Percentiles rank a stretch among this genome's conserved stretches.
phyloP scores from a whole-genome alignment of 2,113 vertebrate genomes.

The Tautogolabrus adspersus region DNA sequence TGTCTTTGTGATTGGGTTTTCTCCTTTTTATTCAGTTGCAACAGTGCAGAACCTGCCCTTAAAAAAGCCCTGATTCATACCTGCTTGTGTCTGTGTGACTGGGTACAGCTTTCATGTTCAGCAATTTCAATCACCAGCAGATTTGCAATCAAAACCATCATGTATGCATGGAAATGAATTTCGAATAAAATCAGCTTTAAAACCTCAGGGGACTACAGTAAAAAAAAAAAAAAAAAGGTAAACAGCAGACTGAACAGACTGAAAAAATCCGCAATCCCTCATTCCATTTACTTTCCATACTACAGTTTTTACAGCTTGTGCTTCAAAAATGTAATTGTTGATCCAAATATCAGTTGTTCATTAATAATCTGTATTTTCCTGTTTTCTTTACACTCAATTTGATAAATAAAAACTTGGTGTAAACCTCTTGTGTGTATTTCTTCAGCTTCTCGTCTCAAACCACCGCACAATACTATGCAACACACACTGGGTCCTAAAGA shows the following conservation, averaged over 20 bases:
- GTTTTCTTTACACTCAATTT: too few species aligned
- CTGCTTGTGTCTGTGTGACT: neutral
- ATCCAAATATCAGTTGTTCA: neutral
- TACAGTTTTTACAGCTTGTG: neutral
- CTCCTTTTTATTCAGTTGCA: conserved; percentile 31
- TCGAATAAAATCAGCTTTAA: conserved; percentile 17
- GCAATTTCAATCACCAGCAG: conserved; percentile 30
- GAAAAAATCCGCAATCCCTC: neutral
- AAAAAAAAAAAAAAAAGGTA: neutral
- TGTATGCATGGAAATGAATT: conserved; percentile 32
- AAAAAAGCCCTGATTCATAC: conserved; percentile 32
- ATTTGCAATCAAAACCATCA: conserved; percentile 40
- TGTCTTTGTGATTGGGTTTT: conserved; percentile 1
- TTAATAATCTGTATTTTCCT: too few species aligned
- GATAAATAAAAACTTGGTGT: conserved; percentile 41
- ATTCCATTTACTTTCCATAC: neutral
- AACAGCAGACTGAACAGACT: neutral
- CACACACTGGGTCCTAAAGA: conserved; percentile 12
- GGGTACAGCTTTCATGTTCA: conserved; percentile 3
- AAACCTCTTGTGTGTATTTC: conserved; percentile 17
- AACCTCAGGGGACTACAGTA: conserved; percentile 16
- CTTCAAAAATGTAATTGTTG: neutral
- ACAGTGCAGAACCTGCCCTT: conserved; percentile 10
- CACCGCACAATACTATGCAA: neutral
- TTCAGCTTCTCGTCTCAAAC: conserved; percentile 19